A percentile compares a stretch with the other conserved stretches of the same genome.
Conservation (phyloP, 2,113 vertebrate species). For the Carassius carassius region DNA sequence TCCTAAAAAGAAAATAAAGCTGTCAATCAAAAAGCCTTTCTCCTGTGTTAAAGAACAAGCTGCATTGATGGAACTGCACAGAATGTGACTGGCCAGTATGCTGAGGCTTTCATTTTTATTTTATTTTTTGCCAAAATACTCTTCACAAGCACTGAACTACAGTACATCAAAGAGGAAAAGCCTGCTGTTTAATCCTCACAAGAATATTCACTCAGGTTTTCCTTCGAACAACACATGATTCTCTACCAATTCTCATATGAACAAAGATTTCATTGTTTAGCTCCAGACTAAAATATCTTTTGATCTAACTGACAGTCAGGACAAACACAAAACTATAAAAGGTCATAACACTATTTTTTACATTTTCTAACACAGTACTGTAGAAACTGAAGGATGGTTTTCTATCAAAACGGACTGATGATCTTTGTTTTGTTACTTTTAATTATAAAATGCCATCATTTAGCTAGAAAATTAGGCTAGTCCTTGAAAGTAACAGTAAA, state of each 20-base stretch:
- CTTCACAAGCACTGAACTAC: conserved; percentile 1
- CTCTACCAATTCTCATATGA: conserved; percentile 2
- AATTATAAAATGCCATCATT: too few relatives aligned
- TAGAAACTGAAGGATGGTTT: background rate
- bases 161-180: conserved; percentile 30
- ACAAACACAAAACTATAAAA: conserved; percentile 16
- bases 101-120: background rate
- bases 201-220: conserved; percentile 31
- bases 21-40: background rate
- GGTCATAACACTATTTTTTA: background rate
- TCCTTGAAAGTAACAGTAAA: too few relatives aligned
- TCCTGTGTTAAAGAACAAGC: background rate
- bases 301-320: conserved; percentile 4
- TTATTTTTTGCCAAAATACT: background rate
- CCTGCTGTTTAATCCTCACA: conserved; percentile 39
- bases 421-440: background rate
- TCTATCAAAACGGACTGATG: background rate
- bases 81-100: background rate
- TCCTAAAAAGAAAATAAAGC: background rate
- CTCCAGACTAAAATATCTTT: conserved; percentile 22
- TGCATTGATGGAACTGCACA: background rate
- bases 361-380: background rate
- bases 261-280: conserved; percentile 42
- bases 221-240: conserved; percentile 24
- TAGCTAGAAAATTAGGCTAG: too few relatives aligned